phyloP scores from a whole-genome alignment of 2,888 invertebrate genomes.

The Andrena bicolor region DNA sequence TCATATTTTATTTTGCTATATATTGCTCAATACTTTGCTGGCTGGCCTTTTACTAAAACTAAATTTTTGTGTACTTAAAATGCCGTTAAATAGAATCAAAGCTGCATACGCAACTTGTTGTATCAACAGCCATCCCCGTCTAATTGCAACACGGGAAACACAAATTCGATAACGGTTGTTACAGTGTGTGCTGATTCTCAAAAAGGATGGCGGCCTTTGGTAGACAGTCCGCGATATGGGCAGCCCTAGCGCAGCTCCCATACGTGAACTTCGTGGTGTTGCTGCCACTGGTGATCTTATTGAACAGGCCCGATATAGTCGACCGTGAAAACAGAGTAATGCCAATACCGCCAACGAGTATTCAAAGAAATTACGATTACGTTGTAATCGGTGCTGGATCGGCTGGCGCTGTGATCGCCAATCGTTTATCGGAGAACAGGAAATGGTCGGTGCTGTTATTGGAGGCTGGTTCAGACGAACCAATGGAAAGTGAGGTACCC shows the following conservation, averaged over 20 bases:
- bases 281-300: constrained; percentile 88
- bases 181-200: no score
- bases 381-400: constrained; percentile 93
- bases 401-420: constrained; percentile 93
- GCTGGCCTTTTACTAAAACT: no score
- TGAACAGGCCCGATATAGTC: constrained; percentile 90
- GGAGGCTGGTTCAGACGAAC: constrained; percentile 93
- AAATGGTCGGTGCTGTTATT: constrained; percentile 91
- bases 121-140: no score
- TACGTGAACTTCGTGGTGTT: constrained; percentile 84
- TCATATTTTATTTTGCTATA: no score
- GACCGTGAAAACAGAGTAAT: constrained; percentile 88
- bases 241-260: not conserved
- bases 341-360: constrained; percentile 86
- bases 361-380: constrained; percentile 90
- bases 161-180: no score
- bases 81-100: no score
- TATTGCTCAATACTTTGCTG: no score
- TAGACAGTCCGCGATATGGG: not conserved
- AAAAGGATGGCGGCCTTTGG: not conserved
- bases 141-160: no score
- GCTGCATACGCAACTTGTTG: no score
- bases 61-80: no score
- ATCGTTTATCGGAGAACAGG: constrained; percentile 90
- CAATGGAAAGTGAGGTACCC: constrained; percentile 90